Conservation (phyloP, 2,797 vertebrate species). For the Anas georgica region DNA sequence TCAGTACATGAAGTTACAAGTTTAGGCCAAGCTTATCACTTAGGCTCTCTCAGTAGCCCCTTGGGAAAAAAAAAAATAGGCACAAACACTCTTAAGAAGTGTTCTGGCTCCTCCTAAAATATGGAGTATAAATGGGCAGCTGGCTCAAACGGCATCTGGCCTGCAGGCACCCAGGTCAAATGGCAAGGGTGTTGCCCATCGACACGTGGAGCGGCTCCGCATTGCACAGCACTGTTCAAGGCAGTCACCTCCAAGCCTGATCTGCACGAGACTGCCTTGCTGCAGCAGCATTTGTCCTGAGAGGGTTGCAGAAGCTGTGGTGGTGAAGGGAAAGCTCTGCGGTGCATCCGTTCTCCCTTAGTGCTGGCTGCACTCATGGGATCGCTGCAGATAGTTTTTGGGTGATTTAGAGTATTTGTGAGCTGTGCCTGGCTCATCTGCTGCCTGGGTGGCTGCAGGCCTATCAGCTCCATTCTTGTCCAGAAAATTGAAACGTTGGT, state of each 20-base stretch:
- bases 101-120: not conserved
- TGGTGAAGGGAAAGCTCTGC: not conserved
- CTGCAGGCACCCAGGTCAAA: not conserved
- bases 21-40: not conserved
- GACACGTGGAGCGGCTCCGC: not conserved
- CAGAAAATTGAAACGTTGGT: too few relatives aligned
- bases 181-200: not conserved
- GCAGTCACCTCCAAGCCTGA: not conserved
- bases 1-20: not conserved
- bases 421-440: accelerated
- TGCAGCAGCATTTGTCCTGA: accelerated
- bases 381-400: not conserved
- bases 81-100: not conserved
- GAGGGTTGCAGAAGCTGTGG: not conserved
- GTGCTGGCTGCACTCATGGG: not conserved
- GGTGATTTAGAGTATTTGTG: not conserved
- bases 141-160: not conserved
- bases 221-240: not conserved
- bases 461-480: not conserved
- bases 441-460: not conserved
- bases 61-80: not conserved
- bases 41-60: not conserved
- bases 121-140: not conserved
- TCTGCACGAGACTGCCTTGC: not conserved
- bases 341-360: not conserved